Evolutionary conservation across 2,888 invertebrate genomes (phyloP), one percentile per base, ranked within the genome.

Genomic region (Anoplius nigerrimus): DNA sequence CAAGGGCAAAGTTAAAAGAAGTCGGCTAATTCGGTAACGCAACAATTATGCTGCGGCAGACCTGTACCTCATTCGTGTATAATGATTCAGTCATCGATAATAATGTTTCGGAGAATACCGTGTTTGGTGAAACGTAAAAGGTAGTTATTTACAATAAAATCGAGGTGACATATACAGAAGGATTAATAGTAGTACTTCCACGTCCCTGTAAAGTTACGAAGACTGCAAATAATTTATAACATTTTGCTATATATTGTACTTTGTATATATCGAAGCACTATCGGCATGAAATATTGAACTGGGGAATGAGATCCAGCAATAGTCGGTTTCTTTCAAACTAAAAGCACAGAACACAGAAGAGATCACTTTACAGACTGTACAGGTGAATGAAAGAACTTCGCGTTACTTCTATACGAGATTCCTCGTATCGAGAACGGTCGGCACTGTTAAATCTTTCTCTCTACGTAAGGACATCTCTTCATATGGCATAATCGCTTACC

Each of bases 131-230:
- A 51, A 51, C 53, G 6, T 52, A 61, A 58, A 52, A 22, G 34
- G 11, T 61, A 46, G 45, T 21, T 62, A 67, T 62, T n/a, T 67
- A 71, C 71, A 68, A 43, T 65, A 59, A 63, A 42, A 51, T 61
- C 27, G 8, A n/a, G 20, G 56, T 27, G 13, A 62, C 45, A 54
- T 22, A 20, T 48, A 57, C 53, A 11, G 18, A 69, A 11, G 34
- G 51, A 51, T 20, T 62, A 60, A 60, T 52, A 65, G 42, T 27
- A 48, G 42, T 27, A 48, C 48, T 66, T 27, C 54, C 45, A 46
- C n/a, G 22, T 13, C 57, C 42, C 45, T 54, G 24, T 42, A 56
- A 53, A 27, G 52, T 62, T 62, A 21, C 3, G n/a, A 24, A 34
- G 18, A 18, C 21, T 18, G 20, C 18, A 22, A 24, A 56, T 43